These are phyloP conservation scores for Atherinosoma microstoma DNA, from an alignment of 2,797 vertebrate species.

Conservation along the genomic window DNA sequence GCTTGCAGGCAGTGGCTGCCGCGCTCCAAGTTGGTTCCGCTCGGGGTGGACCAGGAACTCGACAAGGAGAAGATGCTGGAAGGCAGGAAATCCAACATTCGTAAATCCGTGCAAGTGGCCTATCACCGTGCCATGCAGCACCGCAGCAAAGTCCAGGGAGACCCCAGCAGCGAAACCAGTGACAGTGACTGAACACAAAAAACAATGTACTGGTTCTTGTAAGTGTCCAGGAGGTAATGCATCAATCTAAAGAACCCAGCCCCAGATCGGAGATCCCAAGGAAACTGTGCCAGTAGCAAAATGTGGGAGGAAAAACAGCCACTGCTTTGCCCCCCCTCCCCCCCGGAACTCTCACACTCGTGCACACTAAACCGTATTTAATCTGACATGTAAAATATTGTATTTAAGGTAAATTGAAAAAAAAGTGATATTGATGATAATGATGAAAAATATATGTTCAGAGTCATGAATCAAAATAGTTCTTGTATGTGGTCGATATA, in stretches of 20 bases:
- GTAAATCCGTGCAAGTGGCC: conserved; percentile 98
- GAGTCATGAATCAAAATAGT: conserved; percentile 65
- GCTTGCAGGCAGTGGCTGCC: conserved; percentile 95
- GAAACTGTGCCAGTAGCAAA: conserved; percentile 53
- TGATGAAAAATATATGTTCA: conserved; percentile 57
- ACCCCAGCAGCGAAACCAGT: conserved; percentile 97
- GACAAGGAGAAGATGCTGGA: conserved; percentile 99
- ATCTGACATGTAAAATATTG: conserved; percentile 82
- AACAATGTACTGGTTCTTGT: conserved; percentile 1
- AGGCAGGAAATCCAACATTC: conserved; percentile 98
- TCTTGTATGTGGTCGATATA: conserved; percentile 51
- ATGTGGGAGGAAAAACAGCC: conserved; percentile 38
- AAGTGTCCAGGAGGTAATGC: conserved; percentile 23
- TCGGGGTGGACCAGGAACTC: conserved; percentile 96
- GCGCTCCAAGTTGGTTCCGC: conserved; percentile 96
- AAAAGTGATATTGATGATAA: conserved; percentile 57
- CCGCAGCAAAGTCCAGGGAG: conserved; percentile 98
- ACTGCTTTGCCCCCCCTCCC: conserved; percentile 44
- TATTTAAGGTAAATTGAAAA: conserved; percentile 78
- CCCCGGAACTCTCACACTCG: conserved; percentile 30
- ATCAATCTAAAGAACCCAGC: conserved; percentile 37
- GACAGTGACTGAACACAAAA: conserved; percentile 89
- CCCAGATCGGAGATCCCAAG: conserved; percentile 38
- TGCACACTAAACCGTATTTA: conserved; percentile 73
- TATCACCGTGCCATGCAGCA: conserved; percentile 99